These are phyloP conservation scores for Pheosia tremula DNA, from an alignment of 2,888 invertebrate genomes.

Conservation along the genomic window DNA sequence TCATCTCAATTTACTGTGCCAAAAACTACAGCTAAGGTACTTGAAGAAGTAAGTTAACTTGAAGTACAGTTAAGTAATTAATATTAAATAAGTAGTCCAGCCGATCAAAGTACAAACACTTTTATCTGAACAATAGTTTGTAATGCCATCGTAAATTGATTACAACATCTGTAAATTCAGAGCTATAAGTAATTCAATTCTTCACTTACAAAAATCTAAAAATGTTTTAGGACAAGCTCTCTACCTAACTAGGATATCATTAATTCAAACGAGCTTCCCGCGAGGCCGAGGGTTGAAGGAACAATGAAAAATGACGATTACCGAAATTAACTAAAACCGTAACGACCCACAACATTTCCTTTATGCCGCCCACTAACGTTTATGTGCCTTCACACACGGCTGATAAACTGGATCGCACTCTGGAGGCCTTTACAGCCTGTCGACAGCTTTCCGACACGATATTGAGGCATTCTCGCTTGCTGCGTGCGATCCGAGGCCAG, in stretches of 20 bases:
- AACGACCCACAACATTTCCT: conserved; percentile 27
- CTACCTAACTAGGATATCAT: not conserved
- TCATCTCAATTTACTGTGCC: too few species aligned
- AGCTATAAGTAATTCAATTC: too few species aligned
- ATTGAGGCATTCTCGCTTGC: conserved; percentile 24
- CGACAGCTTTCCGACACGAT: conserved; percentile 30
- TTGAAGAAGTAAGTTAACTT: too few species aligned
- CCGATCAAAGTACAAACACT: too few species aligned
- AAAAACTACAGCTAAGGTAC: too few species aligned
- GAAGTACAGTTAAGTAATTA: too few species aligned
- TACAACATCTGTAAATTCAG: too few species aligned
- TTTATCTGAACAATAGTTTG: too few species aligned
- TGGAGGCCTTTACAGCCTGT: conserved; percentile 33
- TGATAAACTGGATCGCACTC: conserved; percentile 38
- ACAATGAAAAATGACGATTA: conserved; percentile 1
- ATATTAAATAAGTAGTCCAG: too few species aligned
- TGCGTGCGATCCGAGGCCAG: conserved; percentile 21
- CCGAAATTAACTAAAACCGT: conserved; percentile 10
- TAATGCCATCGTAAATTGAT: too few species aligned
- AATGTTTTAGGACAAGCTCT: too few species aligned
- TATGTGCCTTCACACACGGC: conserved; percentile 10
- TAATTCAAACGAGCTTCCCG: conserved; percentile 4
- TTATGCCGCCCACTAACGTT: conserved; percentile 19
- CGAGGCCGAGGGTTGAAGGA: conserved; percentile 4
- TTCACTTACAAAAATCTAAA: too few species aligned